Base-by-base conservation (phyloP, 2,888 invertebrate genomes). In the Caenorhabditis sp. region DNA sequence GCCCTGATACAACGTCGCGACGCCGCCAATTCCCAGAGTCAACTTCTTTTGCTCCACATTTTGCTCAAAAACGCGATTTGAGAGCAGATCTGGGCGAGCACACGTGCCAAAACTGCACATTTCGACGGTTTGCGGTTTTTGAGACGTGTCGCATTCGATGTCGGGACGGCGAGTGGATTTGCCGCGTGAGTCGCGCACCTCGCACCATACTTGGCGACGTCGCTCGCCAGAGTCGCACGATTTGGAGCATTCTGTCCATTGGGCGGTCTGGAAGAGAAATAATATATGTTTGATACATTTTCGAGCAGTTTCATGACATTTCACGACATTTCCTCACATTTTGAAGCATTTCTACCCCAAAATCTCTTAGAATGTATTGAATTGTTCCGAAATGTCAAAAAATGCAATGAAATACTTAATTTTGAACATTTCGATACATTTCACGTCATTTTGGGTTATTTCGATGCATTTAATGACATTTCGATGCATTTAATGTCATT, bases 111-210 rank as follows among this genome's bases (percentile, higher is more conserved):
- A 61, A 88, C 95, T 95, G 90, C 95, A 96, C 0, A 93, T 91
- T 87, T 94, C 93, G 54, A 92, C 92, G 58, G 92, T 90, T 0
- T 92, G 91, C 0, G 95, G 94, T 50, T 87, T 85, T 64, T 92
- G 92, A 20, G 74, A 58, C 0, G 92, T 92, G 0, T 92, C 90
- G 43, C 90, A 90, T 88, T 93, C 92, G 0, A 92, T 53, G 50
- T 91, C 25, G 92, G 91, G 0, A 93, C 92, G 20, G 93, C 91
- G 82, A 52, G 76, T 56, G 81, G 80, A 63, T 78, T 84, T 82
- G 93, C 92, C 88, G 93, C 93, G n/a, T 95, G 94, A 94, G 92
- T 95, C 93, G 76, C 94, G 92, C 89, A 95, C 95, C 87, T 95
- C 94, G 89, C 97, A 97, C 59, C 90, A 89, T 52, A 93, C 92